These are phyloP conservation scores for Atethmia centrago DNA, from an alignment of 2,888 invertebrate genomes.

Conservation along the genomic window DNA sequence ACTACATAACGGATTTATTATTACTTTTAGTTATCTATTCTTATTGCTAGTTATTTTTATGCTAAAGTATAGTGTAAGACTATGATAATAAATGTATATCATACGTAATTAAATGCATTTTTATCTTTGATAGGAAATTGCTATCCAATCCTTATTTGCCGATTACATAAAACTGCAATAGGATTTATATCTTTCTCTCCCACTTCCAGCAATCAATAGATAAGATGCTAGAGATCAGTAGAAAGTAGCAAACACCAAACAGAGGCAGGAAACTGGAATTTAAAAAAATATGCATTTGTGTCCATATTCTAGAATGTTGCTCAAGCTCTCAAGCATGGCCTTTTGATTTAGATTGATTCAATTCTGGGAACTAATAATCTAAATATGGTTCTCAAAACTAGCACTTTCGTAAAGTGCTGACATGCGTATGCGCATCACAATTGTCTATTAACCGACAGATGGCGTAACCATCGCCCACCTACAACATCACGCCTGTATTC, in stretches of 20 bases:
- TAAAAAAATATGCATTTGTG: not conserved
- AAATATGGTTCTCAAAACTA: not conserved
- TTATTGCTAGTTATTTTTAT: slow-evolving; percentile 41
- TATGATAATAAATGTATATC: slow-evolving; percentile 44
- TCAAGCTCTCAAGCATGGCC: not conserved
- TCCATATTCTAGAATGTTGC: not conserved
- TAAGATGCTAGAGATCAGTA: too few species aligned
- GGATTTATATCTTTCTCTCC: too few species aligned
- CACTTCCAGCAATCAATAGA: not conserved
- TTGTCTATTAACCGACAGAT: not conserved
- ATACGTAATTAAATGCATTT: not conserved
- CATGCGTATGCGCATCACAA: not conserved
- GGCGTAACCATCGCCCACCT: not conserved
- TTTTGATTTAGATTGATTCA: not conserved
- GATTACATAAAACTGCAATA: not conserved
- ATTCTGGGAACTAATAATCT: not conserved
- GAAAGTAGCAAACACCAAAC: too few species aligned
- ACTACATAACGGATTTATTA: slow-evolving; percentile 30
- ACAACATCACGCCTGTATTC: not conserved
- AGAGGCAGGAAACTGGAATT: too few species aligned
- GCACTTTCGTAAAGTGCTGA: not conserved
- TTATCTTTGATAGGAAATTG: not conserved
- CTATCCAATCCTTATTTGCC: not conserved
- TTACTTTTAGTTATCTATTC: slow-evolving; percentile 18
- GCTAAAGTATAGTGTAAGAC: slow-evolving; percentile 29